Conservation (phyloP, 2,113 vertebrate genomes). For the Pontoporia blainvillei region DNA sequence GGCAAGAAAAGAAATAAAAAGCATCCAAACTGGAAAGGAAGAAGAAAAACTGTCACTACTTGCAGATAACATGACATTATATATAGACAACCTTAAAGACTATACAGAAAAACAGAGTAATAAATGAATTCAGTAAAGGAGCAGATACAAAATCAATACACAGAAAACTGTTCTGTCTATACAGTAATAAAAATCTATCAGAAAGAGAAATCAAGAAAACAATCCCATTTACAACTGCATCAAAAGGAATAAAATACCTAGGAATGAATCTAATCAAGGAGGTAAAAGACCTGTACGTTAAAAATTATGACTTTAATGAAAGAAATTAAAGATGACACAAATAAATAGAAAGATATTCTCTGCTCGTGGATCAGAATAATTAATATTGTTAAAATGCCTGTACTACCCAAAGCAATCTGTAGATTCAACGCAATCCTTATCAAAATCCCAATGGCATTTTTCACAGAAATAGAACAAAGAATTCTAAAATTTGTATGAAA, state of each 20-base stretch:
- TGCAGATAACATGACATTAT: neutral
- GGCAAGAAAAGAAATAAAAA: neutral
- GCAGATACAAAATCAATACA: neutral
- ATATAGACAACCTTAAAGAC: neutral
- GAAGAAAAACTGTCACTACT: neutral
- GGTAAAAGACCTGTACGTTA: neutral
- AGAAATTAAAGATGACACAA: neutral
- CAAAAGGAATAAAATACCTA: neutral
- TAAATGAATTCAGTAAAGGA: neutral
- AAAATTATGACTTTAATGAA: neutral
- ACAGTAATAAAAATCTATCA: neutral
- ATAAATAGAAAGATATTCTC: neutral
- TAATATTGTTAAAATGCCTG: neutral
- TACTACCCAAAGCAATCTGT: neutral
- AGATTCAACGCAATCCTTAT: neutral
- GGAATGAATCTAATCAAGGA: neutral
- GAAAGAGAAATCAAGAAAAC: neutral
- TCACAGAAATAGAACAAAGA: neutral
- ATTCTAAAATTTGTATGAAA: neutral
- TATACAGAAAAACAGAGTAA: neutral
- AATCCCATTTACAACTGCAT: neutral
- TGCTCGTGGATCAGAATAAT: neutral
- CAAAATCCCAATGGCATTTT: neutral
- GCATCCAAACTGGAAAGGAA: neutral
- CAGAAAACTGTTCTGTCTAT: neutral